Evolutionary conservation across 2,888 invertebrate species (phyloP).

Genomic region (Nemotelus nigrinus): DNA sequence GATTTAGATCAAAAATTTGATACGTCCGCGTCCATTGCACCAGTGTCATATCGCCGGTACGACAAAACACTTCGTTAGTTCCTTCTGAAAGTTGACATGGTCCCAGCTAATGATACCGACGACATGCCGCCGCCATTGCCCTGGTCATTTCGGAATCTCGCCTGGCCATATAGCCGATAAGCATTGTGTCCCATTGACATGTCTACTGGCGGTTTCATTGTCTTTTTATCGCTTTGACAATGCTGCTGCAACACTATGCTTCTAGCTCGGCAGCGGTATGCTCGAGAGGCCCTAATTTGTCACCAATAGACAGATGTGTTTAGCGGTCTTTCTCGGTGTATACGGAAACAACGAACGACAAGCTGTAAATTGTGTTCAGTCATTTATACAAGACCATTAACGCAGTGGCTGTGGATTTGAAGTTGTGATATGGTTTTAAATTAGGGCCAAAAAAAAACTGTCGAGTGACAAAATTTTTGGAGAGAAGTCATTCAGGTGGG

Average conservation of each 20-base stretch:
- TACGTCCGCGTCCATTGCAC: slow-evolving; percentile 6
- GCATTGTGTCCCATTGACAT: not conserved
- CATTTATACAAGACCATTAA: not conserved
- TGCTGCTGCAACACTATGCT: too few species aligned
- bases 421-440: not conserved
- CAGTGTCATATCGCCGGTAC: not conserved
- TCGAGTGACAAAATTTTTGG: not conserved
- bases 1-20: slow-evolving; percentile 52
- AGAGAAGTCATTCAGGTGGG: not conserved
- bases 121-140: slow-evolving; percentile 4
- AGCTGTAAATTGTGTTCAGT: slow-evolving; percentile 18
- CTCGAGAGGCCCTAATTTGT: slow-evolving; percentile 19
- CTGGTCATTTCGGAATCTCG: not conserved
- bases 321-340: not conserved
- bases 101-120: slow-evolving; percentile 24
- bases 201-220: not conserved
- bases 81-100: not conserved
- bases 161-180: not conserved
- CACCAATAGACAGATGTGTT: slow-evolving; percentile 36
- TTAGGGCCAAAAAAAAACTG: not conserved
- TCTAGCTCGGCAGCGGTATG: not conserved
- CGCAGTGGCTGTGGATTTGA: not conserved
- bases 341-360: not conserved
- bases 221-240: not conserved
- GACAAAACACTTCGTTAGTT: slow-evolving; percentile 29